Evolutionary conservation across 1,140 invertebrate genomes (phyloP), one percentile per base, ranked within the genome.

Genomic region (Goniozus legneri): DNA sequence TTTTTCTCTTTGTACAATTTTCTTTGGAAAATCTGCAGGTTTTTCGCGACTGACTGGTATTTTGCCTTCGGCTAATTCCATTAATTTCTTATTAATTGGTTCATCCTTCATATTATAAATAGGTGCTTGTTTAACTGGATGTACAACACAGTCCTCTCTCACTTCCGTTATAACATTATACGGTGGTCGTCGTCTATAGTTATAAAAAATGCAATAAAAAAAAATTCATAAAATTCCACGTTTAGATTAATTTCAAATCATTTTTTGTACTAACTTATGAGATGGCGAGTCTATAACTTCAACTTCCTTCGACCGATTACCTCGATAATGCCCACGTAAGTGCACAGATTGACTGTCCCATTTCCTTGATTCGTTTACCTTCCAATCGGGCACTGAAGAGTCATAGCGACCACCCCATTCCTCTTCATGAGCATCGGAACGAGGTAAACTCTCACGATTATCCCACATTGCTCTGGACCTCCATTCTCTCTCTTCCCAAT

Each of bases 401-500:
- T 73, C 69, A 31, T 75, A 75, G 20, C 65, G 45, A 15, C 42
- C 45, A 18, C 61, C 42, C 73, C 73, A 75, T 2, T 75, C 71
- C 27, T 75, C 74, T 3, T 77, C 72, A 19, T 75, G 72, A 8
- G 62, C 57, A 20, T 74, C 74, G 0, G 71, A 69, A 8, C 66
- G 59, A 7, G 73, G 68, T 31, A 73, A 52, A 52, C 67, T 75
- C 6, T 76, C 74, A 14, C 73, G 56, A 8, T 31, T 54, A 35
- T 75, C 74, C 74, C 74, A 76, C 10, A 71, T 51, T 2, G 64
- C 32, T 33, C 67, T 60, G 6, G 35, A 19, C 6, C 70, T 54
- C 74, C 74, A 77, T 32, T 75, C 74, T 1, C 74, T 46, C n/a
- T 76, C 73, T 13, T 76, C 72, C 74, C 74, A 76, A 21, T 75